Evolutionary conservation across 2,888 invertebrate genomes (phyloP).

Genomic region (Caenorhabditis zanzibari): DNA sequence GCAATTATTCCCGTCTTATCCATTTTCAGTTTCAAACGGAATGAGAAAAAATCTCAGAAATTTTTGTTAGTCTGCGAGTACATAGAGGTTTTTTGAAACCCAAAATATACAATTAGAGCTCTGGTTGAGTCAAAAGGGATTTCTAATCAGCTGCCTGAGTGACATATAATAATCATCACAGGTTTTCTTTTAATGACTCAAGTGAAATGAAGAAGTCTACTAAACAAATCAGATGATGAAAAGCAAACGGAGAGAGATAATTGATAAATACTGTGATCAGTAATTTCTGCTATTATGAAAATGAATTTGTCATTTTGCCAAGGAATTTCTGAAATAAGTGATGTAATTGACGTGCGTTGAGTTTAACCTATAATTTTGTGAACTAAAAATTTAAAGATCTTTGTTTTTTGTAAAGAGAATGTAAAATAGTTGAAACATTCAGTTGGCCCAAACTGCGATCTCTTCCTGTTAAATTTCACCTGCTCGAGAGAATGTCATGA

Average conservation of each 20-base stretch:
- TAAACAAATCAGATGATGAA: too few species aligned
- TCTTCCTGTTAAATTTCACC: neutral
- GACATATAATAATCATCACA: neutral
- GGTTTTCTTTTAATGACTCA: neutral
- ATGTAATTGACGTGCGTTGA: neutral
- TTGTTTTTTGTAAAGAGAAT: neutral
- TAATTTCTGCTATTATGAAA: too few species aligned
- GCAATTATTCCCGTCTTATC: neutral
- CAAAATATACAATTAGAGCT: constrained; percentile 9
- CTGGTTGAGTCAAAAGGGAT: neutral
- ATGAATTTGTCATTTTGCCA: neutral
- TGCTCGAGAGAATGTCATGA: neutral
- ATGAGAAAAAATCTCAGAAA: neutral
- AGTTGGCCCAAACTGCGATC: neutral
- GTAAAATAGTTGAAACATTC: neutral
- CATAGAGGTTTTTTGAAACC: neutral
- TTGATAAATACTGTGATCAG: neutral
- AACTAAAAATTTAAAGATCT: neutral
- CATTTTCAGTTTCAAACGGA: neutral
- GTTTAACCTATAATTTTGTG: neutral
- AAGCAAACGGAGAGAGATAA: neutral
- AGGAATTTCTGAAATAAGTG: neutral
- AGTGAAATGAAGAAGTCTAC: too few species aligned
- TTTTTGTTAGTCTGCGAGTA: neutral
- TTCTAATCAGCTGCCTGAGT: neutral